These are phyloP conservation scores for Rissa tridactyla DNA, from an alignment of 2,113 vertebrate species.

Conservation along the genomic window DNA sequence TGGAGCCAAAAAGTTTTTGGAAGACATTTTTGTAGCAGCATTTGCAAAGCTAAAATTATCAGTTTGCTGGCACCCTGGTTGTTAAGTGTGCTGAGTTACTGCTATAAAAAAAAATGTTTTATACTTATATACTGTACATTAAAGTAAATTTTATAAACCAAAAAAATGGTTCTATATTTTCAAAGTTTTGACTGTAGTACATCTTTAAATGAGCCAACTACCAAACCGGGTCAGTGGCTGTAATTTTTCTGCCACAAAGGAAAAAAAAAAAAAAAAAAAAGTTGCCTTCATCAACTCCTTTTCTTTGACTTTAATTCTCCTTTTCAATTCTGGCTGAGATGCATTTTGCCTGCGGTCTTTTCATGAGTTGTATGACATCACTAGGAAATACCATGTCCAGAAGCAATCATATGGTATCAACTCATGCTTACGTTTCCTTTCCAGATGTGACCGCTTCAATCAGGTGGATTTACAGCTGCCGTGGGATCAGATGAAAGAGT, in stretches of 20 bases:
- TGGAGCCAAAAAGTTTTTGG: not conserved
- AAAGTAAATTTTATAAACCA: not conserved
- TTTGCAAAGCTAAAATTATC: not conserved
- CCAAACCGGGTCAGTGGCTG: not conserved
- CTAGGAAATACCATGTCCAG: not conserved
- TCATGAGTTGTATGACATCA: not conserved
- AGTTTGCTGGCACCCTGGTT: not conserved
- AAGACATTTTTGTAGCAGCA: not conserved
- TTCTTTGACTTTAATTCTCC: not conserved
- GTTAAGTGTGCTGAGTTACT: not conserved
- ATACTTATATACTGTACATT: not conserved
- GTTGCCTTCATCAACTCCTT: not conserved
- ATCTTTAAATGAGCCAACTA: not conserved
- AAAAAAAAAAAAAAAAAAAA: not conserved
- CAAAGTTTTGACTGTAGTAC: not conserved
- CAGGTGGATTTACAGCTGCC: not conserved
- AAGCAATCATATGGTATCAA: not conserved
- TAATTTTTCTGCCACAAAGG: not conserved
- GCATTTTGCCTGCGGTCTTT: not conserved
- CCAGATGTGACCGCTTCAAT: not conserved
- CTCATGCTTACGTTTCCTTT: not conserved
- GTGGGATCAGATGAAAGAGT: not conserved
- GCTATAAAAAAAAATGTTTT: not conserved
- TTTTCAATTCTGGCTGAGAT: not conserved
- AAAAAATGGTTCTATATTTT: rapidly evolving